A percentile compares a stretch with the other conserved stretches of the same genome.
Conservation (phyloP, 2,888 invertebrate species). For the Operophtera brumata region DNA sequence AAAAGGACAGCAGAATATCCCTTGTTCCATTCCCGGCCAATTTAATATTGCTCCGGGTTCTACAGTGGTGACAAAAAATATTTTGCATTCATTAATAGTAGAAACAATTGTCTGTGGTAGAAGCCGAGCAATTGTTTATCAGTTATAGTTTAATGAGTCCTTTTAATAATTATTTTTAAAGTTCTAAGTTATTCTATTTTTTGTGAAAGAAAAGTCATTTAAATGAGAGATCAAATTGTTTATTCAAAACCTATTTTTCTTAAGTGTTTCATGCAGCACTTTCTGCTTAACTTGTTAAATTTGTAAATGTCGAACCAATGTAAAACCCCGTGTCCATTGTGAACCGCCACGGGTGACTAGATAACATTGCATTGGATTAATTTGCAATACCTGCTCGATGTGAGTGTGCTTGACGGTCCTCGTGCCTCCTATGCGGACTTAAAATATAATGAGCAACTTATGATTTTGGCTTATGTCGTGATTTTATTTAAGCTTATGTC, state of each 20-base stretch:
- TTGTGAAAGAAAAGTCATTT: neutral
- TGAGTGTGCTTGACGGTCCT: constrained; percentile 66
- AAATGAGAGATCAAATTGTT: too few species aligned
- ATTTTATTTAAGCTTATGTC: neutral
- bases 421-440: constrained; percentile 51
- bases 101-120: too few species aligned
- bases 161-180: too few species aligned
- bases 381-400: constrained; percentile 57
- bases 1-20: constrained; percentile 62
- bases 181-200: too few species aligned
- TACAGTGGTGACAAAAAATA: constrained; percentile 41
- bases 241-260: neutral
- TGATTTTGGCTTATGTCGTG: neutral
- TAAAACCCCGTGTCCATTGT: constrained; percentile 37
- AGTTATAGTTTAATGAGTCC: too few species aligned
- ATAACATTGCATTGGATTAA: constrained; percentile 70
- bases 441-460: constrained; percentile 35
- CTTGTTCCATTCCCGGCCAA: constrained; percentile 56
- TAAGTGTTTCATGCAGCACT: neutral
- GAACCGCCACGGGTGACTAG: constrained; percentile 42
- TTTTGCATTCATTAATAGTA: neutral
- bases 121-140: too few species aligned
- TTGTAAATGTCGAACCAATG: too few species aligned
- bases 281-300: neutral
- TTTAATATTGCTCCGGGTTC: constrained; percentile 52